phyloP scores from a whole-genome alignment of 1,140 invertebrate species.

The Ruditapes philippinarum region DNA sequence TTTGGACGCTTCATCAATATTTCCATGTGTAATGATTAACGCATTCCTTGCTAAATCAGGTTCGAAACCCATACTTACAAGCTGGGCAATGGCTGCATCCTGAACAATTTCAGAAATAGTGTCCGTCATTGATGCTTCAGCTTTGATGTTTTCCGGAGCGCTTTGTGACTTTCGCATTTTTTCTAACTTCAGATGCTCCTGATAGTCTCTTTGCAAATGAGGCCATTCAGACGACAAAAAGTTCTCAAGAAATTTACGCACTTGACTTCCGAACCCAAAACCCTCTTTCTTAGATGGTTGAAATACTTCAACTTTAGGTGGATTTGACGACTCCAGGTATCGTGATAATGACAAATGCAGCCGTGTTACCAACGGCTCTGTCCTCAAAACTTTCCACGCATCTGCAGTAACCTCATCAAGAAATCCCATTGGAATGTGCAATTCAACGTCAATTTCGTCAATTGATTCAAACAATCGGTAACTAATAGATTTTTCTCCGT shows the following conservation, averaged over 20 bases:
- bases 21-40: constrained; percentile 73
- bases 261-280: constrained; percentile 77
- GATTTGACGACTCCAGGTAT: constrained; percentile 75
- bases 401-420: constrained; percentile 74
- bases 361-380: constrained; percentile 75
- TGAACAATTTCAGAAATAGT: constrained; percentile 36
- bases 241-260: constrained; percentile 72
- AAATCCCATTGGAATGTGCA: constrained; percentile 73
- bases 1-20: constrained; percentile 72
- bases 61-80: constrained; percentile 76
- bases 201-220: constrained; percentile 23
- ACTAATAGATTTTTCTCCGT: constrained; percentile 66
- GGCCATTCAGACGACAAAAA: constrained; percentile 43
- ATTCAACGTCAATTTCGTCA: constrained; percentile 79
- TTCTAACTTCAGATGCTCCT: neutral
- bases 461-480: constrained; percentile 77
- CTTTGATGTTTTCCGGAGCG: neutral
- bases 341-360: constrained; percentile 74
- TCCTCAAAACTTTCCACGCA: constrained; percentile 75
- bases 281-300: constrained; percentile 76
- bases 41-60: constrained; percentile 70
- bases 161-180: constrained; percentile 21
- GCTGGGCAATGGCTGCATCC: constrained; percentile 67
- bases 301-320: constrained; percentile 77
- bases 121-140: neutral